Evolutionary conservation across 1,140 invertebrate genomes (phyloP).

Genomic region (Lysiphlebus fabarum): DNA sequence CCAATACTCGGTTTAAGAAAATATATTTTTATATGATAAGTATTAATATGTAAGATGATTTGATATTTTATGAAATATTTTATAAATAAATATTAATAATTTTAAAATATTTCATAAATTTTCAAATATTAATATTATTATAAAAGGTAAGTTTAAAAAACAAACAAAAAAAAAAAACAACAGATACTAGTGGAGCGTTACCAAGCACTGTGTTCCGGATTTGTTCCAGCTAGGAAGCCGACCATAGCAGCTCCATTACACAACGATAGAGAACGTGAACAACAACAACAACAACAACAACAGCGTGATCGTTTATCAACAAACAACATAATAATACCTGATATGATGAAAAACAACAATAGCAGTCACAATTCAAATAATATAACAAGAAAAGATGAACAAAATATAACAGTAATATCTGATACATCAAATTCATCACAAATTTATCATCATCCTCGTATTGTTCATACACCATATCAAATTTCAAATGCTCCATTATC

Average conservation of each 20-base stretch:
- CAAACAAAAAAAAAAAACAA: constrained; percentile 7
- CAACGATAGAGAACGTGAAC: constrained; percentile 50
- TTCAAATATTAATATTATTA: no score
- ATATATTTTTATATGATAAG: no score
- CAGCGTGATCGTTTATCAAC: constrained; percentile 45
- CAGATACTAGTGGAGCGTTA: constrained; percentile 42
- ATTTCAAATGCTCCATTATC: no score
- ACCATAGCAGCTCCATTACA: constrained; percentile 55
- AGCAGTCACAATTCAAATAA: constrained; percentile 27
- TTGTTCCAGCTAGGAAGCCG: constrained; percentile 59
- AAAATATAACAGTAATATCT: constrained; percentile 18
- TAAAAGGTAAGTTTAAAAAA: constrained; percentile 2
- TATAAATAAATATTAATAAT: no score
- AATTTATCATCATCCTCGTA: constrained; percentile 19
- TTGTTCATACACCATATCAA: neutral
- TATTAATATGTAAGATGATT: no score
- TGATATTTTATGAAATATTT: no score
- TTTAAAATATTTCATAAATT: no score
- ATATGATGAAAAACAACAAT: constrained; percentile 29
- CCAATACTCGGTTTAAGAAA: no score
- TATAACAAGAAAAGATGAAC: constrained; percentile 41
- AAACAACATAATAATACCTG: constrained; percentile 14
- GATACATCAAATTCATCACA: constrained; percentile 25
- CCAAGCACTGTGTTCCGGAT: constrained; percentile 52
- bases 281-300: no score